Evolutionary conservation across 64 coral and sea anemone species (phyloP).

Genomic region (Stichodactyla helianthus): DNA sequence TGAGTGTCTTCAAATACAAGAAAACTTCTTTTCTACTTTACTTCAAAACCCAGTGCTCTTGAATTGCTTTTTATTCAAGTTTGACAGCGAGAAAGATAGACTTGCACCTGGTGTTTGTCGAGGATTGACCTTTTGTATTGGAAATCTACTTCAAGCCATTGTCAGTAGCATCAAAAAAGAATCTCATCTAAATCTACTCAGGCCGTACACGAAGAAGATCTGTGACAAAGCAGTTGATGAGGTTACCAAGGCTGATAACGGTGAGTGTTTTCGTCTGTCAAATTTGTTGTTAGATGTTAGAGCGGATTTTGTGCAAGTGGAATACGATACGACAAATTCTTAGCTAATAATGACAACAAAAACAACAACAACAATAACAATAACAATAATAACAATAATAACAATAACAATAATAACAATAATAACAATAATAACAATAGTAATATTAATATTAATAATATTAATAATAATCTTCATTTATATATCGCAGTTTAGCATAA

Average conservation of each 20-base stretch:
- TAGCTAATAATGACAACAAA: too few relatives aligned
- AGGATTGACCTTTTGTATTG: neutral
- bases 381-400: too few relatives aligned
- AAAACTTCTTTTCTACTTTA: neutral
- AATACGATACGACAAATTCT: too few relatives aligned
- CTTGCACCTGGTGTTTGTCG: neutral
- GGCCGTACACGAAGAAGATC: neutral
- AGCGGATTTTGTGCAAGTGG: too few relatives aligned
- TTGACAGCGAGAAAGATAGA: slow-evolving; percentile 1
- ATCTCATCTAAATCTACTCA: neutral
- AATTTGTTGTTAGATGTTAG: neutral
- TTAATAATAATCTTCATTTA: too few relatives aligned
- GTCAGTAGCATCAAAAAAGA: neutral
- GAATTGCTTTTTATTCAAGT: slow-evolving; percentile 16
- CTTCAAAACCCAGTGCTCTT: slow-evolving; percentile 28
- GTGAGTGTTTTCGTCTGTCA: neutral
- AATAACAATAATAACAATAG: too few relatives aligned
- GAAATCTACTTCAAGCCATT: neutral
- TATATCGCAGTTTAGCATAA: too few relatives aligned
- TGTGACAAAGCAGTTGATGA: neutral
- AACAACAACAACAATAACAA: too few relatives aligned
- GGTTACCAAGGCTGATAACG: neutral
- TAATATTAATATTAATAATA: too few relatives aligned
- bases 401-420: too few relatives aligned
- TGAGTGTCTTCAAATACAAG: neutral